Conservation (phyloP, 2,888 invertebrate species). For the Dysmachus trigonus region DNA sequence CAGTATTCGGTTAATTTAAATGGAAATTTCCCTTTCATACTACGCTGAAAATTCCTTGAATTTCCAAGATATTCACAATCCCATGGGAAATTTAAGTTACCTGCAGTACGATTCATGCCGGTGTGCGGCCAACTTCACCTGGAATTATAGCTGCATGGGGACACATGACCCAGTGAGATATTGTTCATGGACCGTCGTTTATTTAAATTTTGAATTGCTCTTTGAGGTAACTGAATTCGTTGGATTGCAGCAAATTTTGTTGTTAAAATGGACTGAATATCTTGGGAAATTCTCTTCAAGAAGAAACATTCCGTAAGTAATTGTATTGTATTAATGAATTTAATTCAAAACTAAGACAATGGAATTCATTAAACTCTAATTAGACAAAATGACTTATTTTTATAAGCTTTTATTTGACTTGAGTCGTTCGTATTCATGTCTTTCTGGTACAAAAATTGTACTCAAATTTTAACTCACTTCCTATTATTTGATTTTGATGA, state of each 20-base stretch:
- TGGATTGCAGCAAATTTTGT: background rate
- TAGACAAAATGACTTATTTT: too few species aligned
- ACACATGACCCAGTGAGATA: background rate
- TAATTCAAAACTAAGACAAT: background rate
- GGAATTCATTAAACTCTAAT: too few species aligned
- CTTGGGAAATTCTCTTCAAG: background rate
- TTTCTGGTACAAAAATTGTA: too few species aligned
- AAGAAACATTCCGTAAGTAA: too few species aligned
- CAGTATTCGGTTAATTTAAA: conserved; percentile 24
- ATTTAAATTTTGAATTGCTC: background rate
- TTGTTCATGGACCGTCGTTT: background rate
- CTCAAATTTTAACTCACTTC: too few species aligned
- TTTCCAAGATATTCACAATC: conserved; percentile 26
- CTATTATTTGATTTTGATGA: too few species aligned
- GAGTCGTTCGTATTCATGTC: too few species aligned
- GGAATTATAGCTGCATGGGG: background rate
- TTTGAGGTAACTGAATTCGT: background rate
- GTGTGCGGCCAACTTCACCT: background rate
- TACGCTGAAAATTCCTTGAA: background rate
- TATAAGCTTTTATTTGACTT: too few species aligned
- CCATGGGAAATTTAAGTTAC: conserved; percentile 8
- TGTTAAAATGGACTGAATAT: background rate
- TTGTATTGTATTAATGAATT: background rate
- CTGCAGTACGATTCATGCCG: background rate
- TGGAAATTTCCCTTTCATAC: conserved; percentile 37